Base-by-base conservation (phyloP, 2,113 vertebrate species). In the Bos javanicus region DNA sequence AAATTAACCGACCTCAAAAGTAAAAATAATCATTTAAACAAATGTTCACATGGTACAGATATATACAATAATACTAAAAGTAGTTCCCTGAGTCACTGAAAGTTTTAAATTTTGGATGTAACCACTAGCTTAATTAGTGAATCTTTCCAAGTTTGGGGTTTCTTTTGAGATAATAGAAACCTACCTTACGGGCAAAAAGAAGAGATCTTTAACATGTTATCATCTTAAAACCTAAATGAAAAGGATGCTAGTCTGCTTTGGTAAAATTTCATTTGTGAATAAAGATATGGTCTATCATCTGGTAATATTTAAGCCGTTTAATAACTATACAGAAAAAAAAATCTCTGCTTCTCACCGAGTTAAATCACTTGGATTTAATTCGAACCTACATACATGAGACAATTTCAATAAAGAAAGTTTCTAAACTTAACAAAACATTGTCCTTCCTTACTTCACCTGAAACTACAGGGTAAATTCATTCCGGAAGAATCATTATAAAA, bases 361-460 rank as follows among this genome's bases (percentile, higher is more conserved):
- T 81, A 89, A 92, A 78, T 21, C 64, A 85, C 28, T 64, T 92
- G 28, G 1, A 59, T 90, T 93, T 94, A 96, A 81, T 30, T 78
- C 62, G 64, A 87, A 10, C 21, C 59, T 94, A 7, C 26, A 95
- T 19, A 85, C 3, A n/a, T 71, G 50, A 95, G 78, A 92, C 25
- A 94, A 85, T 46, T 89, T 30, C 17, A 81, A 76, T 16, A 82
- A 76, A 92, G 39, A 26, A 94, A 91, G 91, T 93, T 93, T 96
- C 23, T 62, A 87, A 96, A 81, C 46, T 86, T 97, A 92, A 89
- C 43, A 57, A 95, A 96, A 93, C 26, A 71, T 64, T 94, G n/a
- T 5, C 23, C 39, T 91, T 54, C 6, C 30, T 12, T 89, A n/a
- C 52, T 96, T 43, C 60, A 28, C 19, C 81, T 84, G 12, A 74